These are phyloP conservation scores for Sus cebifrons DNA, from an alignment of 2,797 vertebrate species.

Conservation along the genomic window DNA sequence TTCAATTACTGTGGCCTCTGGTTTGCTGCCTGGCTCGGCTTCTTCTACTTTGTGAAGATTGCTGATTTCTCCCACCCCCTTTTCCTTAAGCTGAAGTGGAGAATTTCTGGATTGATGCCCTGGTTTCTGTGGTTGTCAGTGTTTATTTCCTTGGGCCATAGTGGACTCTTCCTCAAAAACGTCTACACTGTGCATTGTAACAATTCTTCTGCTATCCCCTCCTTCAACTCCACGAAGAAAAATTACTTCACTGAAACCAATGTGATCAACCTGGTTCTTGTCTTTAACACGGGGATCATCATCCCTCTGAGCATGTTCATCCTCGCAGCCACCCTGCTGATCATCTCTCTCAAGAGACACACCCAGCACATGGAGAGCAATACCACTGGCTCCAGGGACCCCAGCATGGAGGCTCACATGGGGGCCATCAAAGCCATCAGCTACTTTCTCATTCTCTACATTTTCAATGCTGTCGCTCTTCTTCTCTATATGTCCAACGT, in stretches of 20 bases:
- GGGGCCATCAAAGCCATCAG: constrained; percentile 64
- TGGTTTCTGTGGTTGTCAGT: neutral
- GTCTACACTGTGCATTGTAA: neutral
- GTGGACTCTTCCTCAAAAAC: neutral
- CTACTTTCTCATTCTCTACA: constrained; percentile 58
- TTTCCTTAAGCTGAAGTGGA: constrained; percentile 66
- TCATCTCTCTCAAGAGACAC: constrained; percentile 78
- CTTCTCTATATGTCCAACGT: constrained; percentile 49
- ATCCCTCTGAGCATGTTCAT: constrained; percentile 66
- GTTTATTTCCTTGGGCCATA: constrained; percentile 58
- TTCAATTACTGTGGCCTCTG: constrained; percentile 66
- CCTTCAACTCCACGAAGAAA: constrained; percentile 37
- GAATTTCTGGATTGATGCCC: constrained; percentile 39
- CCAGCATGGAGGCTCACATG: constrained; percentile 67
- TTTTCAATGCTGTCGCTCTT: neutral
- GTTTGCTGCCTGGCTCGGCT: constrained; percentile 65
- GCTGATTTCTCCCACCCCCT: neutral
- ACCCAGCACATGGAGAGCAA: constrained; percentile 35
- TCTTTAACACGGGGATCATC: constrained; percentile 51
- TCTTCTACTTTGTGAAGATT: constrained; percentile 77
- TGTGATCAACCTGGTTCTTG: neutral
- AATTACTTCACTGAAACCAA: constrained; percentile 46
- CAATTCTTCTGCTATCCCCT: neutral
- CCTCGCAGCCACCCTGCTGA: constrained; percentile 60
- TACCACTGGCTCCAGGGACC: constrained; percentile 51